Percentiles rank a stretch among this genome's conserved stretches.
Conservation (phyloP, 1,140 invertebrate genomes). For the Drosophila kohkoa region DNA sequence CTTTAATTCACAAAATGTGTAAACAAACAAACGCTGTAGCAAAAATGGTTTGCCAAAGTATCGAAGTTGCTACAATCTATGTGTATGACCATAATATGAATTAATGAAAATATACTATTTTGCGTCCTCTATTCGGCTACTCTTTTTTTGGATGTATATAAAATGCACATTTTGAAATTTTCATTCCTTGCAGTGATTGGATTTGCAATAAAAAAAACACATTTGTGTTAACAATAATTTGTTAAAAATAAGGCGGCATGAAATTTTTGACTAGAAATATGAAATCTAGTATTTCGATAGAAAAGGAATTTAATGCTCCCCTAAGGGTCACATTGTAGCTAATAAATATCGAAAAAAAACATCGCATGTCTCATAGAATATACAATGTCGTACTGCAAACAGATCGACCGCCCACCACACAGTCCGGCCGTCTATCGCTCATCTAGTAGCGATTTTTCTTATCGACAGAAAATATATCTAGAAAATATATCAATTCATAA, state of each 20-base stretch:
- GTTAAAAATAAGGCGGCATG: too few species aligned
- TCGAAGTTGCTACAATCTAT: constrained; percentile 9
- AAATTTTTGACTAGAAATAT: too few species aligned
- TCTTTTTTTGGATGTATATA: too few species aligned
- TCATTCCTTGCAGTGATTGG: too few species aligned
- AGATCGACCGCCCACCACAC: constrained; percentile 27
- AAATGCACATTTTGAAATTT: too few species aligned
- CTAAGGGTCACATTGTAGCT: neutral
- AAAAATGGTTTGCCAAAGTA: constrained; percentile 24
- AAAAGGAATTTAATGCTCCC: too few species aligned
- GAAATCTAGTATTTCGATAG: too few species aligned
- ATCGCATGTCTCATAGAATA: constrained; percentile 9
- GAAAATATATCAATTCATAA: constrained; percentile 58
- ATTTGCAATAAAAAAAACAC: too few species aligned
- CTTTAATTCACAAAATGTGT: constrained; percentile 66
- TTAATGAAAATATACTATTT: neutral
- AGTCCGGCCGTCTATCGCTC: constrained; percentile 32
- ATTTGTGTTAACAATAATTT: too few species aligned
- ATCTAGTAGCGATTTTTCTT: constrained; percentile 52
- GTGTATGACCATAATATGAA: neutral
- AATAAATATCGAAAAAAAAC: constrained; percentile 4
- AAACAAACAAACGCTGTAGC: constrained; percentile 35
- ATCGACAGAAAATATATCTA: constrained; percentile 58
- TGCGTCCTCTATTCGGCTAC: neutral
- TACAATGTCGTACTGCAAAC: constrained; percentile 7